phyloP scores from a whole-genome alignment of 2,797 vertebrate species.

The Tenualosa thibaudeaui region DNA sequence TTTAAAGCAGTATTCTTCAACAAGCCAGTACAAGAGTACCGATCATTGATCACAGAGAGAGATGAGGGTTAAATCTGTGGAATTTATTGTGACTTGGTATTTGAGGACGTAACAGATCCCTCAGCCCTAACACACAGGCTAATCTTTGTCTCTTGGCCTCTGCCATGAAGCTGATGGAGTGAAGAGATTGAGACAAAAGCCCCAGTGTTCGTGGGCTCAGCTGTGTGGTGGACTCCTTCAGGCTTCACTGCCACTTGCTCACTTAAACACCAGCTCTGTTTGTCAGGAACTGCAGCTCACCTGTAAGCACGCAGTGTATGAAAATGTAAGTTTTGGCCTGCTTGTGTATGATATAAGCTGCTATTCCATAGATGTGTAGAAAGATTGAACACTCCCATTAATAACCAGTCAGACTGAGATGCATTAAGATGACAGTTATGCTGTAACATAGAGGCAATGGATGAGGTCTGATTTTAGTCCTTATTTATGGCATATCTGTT shows the following conservation, averaged over 20 bases:
- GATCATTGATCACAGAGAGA: neutral
- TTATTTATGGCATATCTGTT: neutral
- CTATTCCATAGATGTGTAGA: too few relatives aligned
- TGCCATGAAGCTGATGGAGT: neutral
- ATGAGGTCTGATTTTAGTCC: too few relatives aligned
- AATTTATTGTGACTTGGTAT: neutral
- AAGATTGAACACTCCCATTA: too few relatives aligned
- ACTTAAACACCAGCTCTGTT: neutral
- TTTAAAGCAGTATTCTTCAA: neutral
- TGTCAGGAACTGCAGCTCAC: too few relatives aligned
- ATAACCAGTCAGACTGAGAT: too few relatives aligned
- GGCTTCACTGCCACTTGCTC: neutral
- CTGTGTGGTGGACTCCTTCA: neutral
- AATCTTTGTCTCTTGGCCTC: neutral
- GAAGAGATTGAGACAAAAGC: neutral
- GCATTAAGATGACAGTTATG: neutral
- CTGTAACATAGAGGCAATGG: neutral
- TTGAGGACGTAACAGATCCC: neutral
- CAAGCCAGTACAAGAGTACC: neutral
- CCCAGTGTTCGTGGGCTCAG: neutral
- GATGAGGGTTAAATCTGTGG: too few relatives aligned
- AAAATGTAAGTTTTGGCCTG: too few relatives aligned
- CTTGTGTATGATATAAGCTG: too few relatives aligned
- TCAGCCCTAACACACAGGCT: neutral
- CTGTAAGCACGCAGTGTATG: too few relatives aligned